A percentile compares a stretch with the other conserved stretches of the same genome.
Evolutionary conservation across 2,797 vertebrate species (phyloP).

Genomic region (Acipenser oxyrinchus): DNA sequence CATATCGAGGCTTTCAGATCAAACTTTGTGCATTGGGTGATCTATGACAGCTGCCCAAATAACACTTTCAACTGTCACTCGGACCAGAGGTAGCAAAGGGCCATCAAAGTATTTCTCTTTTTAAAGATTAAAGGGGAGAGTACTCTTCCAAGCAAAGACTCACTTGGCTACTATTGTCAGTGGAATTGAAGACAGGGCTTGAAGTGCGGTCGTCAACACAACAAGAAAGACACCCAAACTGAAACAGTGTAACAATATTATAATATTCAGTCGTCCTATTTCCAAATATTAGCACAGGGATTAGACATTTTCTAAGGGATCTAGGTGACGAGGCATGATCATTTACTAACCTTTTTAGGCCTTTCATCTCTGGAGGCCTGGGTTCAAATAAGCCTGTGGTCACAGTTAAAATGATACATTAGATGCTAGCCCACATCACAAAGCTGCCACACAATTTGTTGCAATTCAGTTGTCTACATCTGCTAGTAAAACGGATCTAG

Average conservation of each 20-base stretch:
- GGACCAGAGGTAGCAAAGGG: conserved; percentile 48
- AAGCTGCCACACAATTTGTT: no score
- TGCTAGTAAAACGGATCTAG: no score
- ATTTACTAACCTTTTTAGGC: no score
- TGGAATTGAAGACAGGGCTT: background rate
- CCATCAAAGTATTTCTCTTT: conserved; percentile 65
- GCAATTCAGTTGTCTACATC: no score
- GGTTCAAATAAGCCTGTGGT: no score
- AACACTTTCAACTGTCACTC: conserved; percentile 50
- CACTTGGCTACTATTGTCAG: conserved; percentile 27
- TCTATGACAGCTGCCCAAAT: conserved; percentile 54
- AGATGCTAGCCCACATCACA: no score
- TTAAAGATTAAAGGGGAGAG: conserved; percentile 64
- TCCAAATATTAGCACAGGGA: conserved; percentile 18
- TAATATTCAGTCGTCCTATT: conserved; percentile 14
- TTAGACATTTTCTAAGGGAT: no score
- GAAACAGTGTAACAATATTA: conserved; percentile 17
- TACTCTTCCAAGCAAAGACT: conserved; percentile 63
- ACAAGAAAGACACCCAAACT: conserved; percentile 28
- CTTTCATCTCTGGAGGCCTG: no score
- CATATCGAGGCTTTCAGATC: conserved; percentile 39
- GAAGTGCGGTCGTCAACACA: conserved; percentile 39
- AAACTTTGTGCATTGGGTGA: conserved; percentile 60
- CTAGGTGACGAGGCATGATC: no score
- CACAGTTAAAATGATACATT: no score